Base-by-base conservation (phyloP, 2,888 invertebrate genomes). In the Polydrusus pterygomalis region DNA sequence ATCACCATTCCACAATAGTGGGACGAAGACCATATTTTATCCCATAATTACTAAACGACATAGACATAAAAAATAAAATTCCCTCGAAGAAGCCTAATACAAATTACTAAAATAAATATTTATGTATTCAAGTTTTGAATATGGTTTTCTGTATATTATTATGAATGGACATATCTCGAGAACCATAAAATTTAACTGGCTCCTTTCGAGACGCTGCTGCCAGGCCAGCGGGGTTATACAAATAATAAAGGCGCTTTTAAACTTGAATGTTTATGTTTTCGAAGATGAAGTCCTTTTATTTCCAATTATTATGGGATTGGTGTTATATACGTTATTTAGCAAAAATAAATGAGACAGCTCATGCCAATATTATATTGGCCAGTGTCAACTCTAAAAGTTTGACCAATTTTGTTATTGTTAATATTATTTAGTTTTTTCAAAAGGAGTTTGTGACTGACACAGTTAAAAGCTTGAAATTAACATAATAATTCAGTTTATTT, bases 161-260 rank as follows among this genome's bases (percentile, higher is more conserved):
- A 78, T 79, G 78, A 79, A 79, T 79, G 79, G 71, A 74, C 75
- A 77, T 75, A 74, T 77, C 77, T 79, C 77, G 75, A 62, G 70
- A 71, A 70, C 77, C 79, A 80, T 82, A 80, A 82, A 82, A 80
- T 77, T 81, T 80, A 80, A 81, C 74, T 81, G 80, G 78, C 75
- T 80, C 79, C 74, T 80, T 80, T 78, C 77, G 72, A 72, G 62
- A 49, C 51, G 51, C n/a, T 18, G 25, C 25, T 25, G 25, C 2
- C 25, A 3, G 69, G 63, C 73, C 78, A 79, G 76, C 79, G 70
- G 79, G 78, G 64, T 67, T 79, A 68, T 70, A 77, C 79, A 77
- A 76, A 77, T 77, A 76, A 77, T 77, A 77, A 77, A 70, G 72
- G 68, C 49, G 73, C 65, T 73, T 73, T 67, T 54, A 64, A 58